Evolutionary conservation across 2,888 invertebrate genomes (phyloP).

Genomic region (Sminthurides aquaticus): DNA sequence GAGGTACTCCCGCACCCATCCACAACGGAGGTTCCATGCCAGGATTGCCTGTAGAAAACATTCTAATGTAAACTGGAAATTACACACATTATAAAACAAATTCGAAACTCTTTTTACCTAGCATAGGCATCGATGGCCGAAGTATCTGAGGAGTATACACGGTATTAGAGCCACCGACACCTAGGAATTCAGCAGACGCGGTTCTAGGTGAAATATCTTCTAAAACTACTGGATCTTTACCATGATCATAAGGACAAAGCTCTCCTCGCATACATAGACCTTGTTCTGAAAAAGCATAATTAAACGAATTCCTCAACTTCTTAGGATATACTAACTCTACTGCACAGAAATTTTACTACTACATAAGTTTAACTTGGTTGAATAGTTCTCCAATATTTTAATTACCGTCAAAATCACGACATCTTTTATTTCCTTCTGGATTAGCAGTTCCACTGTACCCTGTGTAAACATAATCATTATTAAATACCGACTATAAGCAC

Average conservation of each 20-base stretch:
- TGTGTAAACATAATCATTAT: conserved; percentile 19
- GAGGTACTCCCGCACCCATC: conserved; percentile 38
- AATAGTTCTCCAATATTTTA: neutral
- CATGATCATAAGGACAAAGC: conserved; percentile 94
- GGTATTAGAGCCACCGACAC: conserved; percentile 11
- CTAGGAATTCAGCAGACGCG: conserved; percentile 15
- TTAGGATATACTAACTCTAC: neutral
- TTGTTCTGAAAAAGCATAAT: conserved; percentile 51
- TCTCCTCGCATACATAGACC: conserved; percentile 96
- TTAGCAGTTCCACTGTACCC: conserved; percentile 23
- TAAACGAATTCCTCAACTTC: no score
- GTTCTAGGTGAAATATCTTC: conserved; percentile 59
- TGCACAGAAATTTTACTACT: neutral
- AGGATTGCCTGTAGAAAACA: conserved; percentile 64
- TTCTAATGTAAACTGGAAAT: no score
- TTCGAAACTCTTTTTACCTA: no score
- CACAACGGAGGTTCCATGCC: conserved; percentile 55
- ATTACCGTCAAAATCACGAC: conserved; percentile 80
- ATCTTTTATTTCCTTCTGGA: conserved; percentile 50
- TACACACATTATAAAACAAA: no score
- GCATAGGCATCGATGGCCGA: conserved; percentile 20
- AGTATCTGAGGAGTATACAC: conserved; percentile 22
- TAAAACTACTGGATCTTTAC: conserved; percentile 87
- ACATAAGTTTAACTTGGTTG: neutral
- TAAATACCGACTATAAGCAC: no score